phyloP scores from a whole-genome alignment of 1,140 invertebrate genomes.

The Drosophila pandora region DNA sequence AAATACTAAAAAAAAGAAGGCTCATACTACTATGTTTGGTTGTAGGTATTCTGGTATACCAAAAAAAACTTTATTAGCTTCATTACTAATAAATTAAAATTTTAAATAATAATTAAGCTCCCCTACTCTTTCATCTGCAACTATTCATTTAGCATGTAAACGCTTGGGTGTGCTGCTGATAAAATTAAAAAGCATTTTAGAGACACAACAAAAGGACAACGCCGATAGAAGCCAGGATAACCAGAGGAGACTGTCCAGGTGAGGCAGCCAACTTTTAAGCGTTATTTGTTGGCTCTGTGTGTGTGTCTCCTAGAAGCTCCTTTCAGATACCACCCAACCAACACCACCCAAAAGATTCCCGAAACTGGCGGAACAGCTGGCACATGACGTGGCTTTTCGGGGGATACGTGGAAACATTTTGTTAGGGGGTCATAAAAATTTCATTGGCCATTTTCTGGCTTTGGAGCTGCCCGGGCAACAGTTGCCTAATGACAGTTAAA shows the following conservation, averaged over 20 bases:
- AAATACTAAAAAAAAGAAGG: background rate
- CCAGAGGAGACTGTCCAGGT: conserved; percentile 33
- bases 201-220: conserved; percentile 50
- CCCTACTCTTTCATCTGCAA: conserved; percentile 47
- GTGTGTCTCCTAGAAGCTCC: conserved; percentile 14
- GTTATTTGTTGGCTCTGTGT: conserved; percentile 46
- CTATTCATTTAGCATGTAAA: conserved; percentile 68
- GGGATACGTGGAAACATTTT: conserved; percentile 55
- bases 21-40: background rate
- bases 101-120: too few species aligned
- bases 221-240: conserved; percentile 16
- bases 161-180: conserved; percentile 65
- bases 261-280: conserved; percentile 50
- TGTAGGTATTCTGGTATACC: too few species aligned
- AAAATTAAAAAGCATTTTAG: conserved; percentile 81
- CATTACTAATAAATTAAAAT: background rate
- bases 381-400: conserved; percentile 41
- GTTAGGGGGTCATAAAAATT: conserved; percentile 71
- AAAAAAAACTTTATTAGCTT: too few species aligned
- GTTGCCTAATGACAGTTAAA: conserved; percentile 81
- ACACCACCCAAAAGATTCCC: conserved; percentile 17
- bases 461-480: conserved; percentile 53
- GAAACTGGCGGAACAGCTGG: conserved; percentile 56
- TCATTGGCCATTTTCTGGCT: conserved; percentile 73
- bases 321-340: background rate